A percentile compares a stretch with the other conserved stretches of the same genome.
Conservation (phyloP, 64 coral and sea anemone species). For the Orbicella faveolata region DNA sequence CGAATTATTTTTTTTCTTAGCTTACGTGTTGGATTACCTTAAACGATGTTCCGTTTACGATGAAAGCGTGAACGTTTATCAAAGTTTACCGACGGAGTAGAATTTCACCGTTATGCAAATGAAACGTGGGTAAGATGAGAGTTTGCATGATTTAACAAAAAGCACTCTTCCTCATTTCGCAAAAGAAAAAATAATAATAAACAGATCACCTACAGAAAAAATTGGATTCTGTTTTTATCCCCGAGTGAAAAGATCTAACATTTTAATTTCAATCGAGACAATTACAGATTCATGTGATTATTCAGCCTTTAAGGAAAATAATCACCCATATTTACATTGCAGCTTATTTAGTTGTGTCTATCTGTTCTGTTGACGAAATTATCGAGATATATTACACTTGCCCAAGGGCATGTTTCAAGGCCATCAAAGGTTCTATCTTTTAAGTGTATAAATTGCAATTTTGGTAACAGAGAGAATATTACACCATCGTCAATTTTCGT, state of each 20-base stretch:
- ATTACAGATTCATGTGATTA: constrained; percentile 25
- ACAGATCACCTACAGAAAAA: background rate
- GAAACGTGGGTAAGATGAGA: background rate
- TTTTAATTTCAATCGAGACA: constrained; percentile 7
- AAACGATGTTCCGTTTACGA: background rate
- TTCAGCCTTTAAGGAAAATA: constrained; percentile 46
- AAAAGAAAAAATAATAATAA: background rate
- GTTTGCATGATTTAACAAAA: background rate
- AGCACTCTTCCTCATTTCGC: too few relatives aligned
- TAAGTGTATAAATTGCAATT: constrained; percentile 9
- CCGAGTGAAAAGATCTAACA: background rate
- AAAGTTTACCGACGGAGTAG: background rate
- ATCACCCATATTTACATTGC: constrained; percentile 8
- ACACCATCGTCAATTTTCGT: background rate
- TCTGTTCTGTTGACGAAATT: constrained; percentile 16
- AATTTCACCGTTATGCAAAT: constrained; percentile 32
- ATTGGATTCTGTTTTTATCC: background rate
- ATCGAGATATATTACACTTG: background rate
- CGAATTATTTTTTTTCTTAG: background rate
- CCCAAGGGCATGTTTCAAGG: background rate
- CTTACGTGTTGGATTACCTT: constrained; percentile 8
- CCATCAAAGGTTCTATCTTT: constrained; percentile 18
- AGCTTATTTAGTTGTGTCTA: constrained; percentile 10
- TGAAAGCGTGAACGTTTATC: constrained; percentile 8
- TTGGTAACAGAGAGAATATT: background rate